A percentile compares a stretch with the other conserved stretches of the same genome.
Conservation (phyloP, 2,797 vertebrate species). For the Ara ararauna region DNA sequence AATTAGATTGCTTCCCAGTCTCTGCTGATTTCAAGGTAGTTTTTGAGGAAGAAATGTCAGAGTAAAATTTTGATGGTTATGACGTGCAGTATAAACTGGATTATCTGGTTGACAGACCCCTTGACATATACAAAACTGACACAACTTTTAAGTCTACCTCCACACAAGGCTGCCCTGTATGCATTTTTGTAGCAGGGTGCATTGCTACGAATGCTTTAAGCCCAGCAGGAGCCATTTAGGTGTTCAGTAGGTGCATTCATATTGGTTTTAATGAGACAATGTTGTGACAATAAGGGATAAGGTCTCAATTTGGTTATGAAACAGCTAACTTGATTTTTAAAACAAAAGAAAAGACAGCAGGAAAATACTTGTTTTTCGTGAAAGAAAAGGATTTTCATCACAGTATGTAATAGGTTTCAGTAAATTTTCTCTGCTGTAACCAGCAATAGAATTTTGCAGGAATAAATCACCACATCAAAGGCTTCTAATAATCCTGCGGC, state of each 20-base stretch:
- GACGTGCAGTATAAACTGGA: background rate
- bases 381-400: background rate
- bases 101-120: background rate
- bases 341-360: background rate
- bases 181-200: background rate
- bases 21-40: background rate
- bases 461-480: background rate
- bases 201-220: background rate
- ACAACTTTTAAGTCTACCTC: background rate
- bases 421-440: background rate
- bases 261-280: fast-evolving
- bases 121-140: background rate
- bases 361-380: background rate
- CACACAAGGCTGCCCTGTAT: background rate
- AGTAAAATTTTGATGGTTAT: background rate
- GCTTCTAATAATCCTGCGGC: background rate
- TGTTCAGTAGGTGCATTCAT: background rate
- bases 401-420: background rate
- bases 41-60: background rate
- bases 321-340: background rate
- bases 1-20: background rate
- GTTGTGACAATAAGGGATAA: background rate
- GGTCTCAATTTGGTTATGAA: background rate
- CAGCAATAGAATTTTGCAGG: background rate
- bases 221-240: background rate